Evolutionary conservation across 2,797 vertebrate genomes (phyloP), one percentile per base, ranked within the genome.

Genomic region (Centroberyx gerrardi): DNA sequence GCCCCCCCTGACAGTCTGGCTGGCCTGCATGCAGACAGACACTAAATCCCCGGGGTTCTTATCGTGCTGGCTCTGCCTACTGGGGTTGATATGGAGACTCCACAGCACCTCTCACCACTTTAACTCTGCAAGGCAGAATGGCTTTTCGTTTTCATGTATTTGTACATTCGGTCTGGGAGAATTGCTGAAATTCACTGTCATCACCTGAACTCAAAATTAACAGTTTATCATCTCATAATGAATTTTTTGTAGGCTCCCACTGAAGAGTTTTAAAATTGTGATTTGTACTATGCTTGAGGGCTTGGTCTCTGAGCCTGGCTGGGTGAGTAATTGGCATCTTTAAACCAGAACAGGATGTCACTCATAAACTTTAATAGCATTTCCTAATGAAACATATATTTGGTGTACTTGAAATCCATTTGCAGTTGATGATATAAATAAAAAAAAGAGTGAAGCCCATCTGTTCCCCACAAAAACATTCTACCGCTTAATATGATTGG

Each of bases 1-100:
- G 10, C 10, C 51, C n/a, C n/a, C 49, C 14, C 10, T 13, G 67
- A 54, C 80, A 60, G 71, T 54, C 59, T 74, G 88, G 38, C 66
- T 74, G 72, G 38, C 70, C 65, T 81, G 44, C 27, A 22, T 61
- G 71, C 67, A 53, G 52, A 60, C 52, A 62, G 72, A 53, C 49
- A 48, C 60, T 22, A 22, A 64, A 69, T 27, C 38, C 42, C 46
- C 58, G 7, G 66, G 60, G 38, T 58, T 63, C 28, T 70, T 75
- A n/a, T 42, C 56, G 49, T 44, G 61, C 44, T 46, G 22, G 38
- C 18, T 60, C 5, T 28, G 15, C 36, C 29, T n/a, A 13, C 31
- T 29, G 27, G 51, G 48, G 48, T 13, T 62, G 58, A 62, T 18
- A 44, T 28, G 33, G 31, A 53, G 48, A 48, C 40, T 48, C 66